Base-by-base conservation (phyloP, 1,140 invertebrate genomes). In the Drosophila micromelanica region DNA sequence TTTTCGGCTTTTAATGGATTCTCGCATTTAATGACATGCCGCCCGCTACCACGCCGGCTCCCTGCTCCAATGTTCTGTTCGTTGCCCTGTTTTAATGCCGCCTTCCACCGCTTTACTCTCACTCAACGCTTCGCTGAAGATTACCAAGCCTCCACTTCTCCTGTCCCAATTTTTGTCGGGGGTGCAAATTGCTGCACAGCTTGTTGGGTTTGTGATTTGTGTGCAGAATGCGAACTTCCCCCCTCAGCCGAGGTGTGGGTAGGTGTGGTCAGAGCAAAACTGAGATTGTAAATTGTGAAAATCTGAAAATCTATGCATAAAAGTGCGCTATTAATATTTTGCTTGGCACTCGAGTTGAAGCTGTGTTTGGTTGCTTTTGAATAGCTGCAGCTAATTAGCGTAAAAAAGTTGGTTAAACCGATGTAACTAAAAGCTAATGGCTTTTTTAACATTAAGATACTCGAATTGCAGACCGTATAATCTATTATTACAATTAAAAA, bases 1-100 rank as follows among this genome's bases (percentile, higher is more conserved):
- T 90, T 90, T 90, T 87, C 79, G 84, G 79, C 79, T 84, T 87
- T 87, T 87, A 89, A 87, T 89, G 84, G 79, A 89, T 89, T 87
- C 73, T 59, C 70, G 76, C 76, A 74, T 89, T 87, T 87, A 87
- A 87, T 87, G 84, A 89, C 82, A 81, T 69, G 57, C 72, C 54
- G 64, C 3, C 45, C 4, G 27, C 51, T 35, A 20, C 40, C 38
- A 9, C 60, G 57, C 13, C 52, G 20, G 43, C 17, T 48, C n/a
- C 12, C 30, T 5, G 11, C 15, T 32, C 20, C 27, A 69, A 43
- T 51, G 30, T 45, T 32, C 42, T 40, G 40, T n/a, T 17, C 17
- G 27, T 12, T 59, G 55, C 55, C 55, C 49, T 40, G 49, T 52
- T 62, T 76, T 71, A 67, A 75, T 75, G 60, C 67, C 17, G 13